A percentile compares a stretch with the other conserved stretches of the same genome.
These are phyloP conservation scores for Gouania willdenowi DNA, from an alignment of 2,797 vertebrate genomes.

Conservation along the genomic window DNA sequence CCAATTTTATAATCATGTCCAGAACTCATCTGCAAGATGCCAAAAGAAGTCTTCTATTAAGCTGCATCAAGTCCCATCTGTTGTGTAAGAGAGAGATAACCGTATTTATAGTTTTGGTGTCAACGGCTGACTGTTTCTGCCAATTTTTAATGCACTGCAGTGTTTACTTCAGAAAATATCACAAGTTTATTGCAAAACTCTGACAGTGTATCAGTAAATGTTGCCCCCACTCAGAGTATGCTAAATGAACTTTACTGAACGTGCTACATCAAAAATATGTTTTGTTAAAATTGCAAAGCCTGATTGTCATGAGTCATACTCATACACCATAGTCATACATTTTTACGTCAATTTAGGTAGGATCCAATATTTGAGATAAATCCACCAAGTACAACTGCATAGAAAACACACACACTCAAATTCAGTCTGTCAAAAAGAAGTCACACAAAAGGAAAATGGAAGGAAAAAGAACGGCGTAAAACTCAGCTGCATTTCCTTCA, in stretches of 20 bases:
- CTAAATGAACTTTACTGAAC: slow-evolving; percentile 38
- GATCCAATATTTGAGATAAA: too few species aligned
- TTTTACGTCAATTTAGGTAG: too few species aligned
- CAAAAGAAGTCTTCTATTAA: slow-evolving; percentile 71
- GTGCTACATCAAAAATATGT: not conserved
- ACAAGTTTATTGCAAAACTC: slow-evolving; percentile 48
- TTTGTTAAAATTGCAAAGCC: slow-evolving; percentile 2
- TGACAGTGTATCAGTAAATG: slow-evolving; percentile 32
- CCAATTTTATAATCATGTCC: slow-evolving; percentile 72
- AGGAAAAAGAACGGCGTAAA: too few species aligned
- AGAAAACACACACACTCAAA: too few species aligned
- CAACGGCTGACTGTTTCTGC: slow-evolving; percentile 46
- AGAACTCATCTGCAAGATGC: slow-evolving; percentile 70
- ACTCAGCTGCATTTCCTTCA: too few species aligned
- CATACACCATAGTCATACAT: too few species aligned
- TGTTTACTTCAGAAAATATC: slow-evolving; percentile 61
- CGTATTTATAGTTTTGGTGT: slow-evolving; percentile 70
- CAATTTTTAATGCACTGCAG: slow-evolving; percentile 44
- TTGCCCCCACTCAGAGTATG: slow-evolving; percentile 33
- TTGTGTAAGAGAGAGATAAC: slow-evolving; percentile 72
- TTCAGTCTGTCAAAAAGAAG: too few species aligned
- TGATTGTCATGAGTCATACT: not conserved
- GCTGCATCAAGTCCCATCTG: slow-evolving; percentile 73
- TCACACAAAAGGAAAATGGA: too few species aligned
- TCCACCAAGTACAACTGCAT: too few species aligned